phyloP scores from a whole-genome alignment of 53 echinoderm and acorn worm species.

The Apostichopus leukothele region DNA sequence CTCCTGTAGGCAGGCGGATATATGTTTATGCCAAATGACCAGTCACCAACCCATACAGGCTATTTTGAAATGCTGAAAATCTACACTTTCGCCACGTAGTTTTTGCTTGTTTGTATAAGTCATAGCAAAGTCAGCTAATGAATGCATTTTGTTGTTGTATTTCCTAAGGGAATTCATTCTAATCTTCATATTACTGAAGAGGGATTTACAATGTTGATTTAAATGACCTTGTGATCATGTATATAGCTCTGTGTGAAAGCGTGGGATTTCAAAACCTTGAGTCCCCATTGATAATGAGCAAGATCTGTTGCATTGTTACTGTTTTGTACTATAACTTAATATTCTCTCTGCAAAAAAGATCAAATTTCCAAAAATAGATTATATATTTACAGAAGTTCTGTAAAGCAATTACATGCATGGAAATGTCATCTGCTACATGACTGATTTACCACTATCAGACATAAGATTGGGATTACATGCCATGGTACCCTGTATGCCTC shows the following conservation, averaged over 20 bases:
- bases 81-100: background rate
- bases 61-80: too few species aligned
- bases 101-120: background rate
- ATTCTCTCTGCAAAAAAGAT: background rate
- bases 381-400: too few species aligned
- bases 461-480: too few species aligned
- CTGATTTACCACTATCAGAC: too few species aligned
- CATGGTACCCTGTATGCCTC: too few species aligned
- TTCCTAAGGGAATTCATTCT: background rate
- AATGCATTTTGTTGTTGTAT: background rate
- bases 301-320: background rate
- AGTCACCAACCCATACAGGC: too few species aligned
- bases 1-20: too few species aligned
- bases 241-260: background rate
- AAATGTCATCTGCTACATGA: too few species aligned
- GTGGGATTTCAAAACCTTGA: background rate
- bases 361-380: too few species aligned
- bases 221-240: background rate
- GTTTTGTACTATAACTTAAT: background rate
- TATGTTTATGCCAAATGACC: too few species aligned
- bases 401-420: too few species aligned
- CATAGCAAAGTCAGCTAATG: background rate
- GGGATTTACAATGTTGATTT: background rate
- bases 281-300: background rate
- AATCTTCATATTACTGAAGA: background rate